Conservation (phyloP, 2,113 vertebrate species). For the Platichthys stellatus region DNA sequence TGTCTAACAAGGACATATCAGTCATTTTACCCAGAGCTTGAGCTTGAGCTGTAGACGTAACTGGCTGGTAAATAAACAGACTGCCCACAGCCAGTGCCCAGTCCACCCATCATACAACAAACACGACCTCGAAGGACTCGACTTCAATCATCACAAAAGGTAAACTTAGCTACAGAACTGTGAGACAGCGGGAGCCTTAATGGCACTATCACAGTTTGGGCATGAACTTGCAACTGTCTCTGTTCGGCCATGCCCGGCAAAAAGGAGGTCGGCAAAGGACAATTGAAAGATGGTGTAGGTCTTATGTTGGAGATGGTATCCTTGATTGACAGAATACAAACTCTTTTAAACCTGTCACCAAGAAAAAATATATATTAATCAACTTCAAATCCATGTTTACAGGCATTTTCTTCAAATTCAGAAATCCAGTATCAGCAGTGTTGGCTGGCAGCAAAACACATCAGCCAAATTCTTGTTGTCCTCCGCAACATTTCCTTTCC, state of each 20-base stretch:
- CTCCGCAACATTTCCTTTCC: neutral
- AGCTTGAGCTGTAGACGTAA: conserved; percentile 42
- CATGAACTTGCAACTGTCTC: neutral
- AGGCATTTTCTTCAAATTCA: neutral
- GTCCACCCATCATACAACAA: conserved; percentile 35
- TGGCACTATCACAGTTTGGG: neutral
- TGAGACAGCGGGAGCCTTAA: neutral
- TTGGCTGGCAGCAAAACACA: no score
- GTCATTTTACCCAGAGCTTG: conserved; percentile 13
- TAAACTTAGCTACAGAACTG: neutral
- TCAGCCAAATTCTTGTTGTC: neutral
- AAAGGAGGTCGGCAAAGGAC: neutral
- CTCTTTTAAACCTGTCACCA: no score
- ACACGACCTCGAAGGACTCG: conserved; percentile 6
- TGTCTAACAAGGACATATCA: conserved; percentile 30
- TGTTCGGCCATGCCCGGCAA: neutral
- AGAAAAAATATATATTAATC: no score
- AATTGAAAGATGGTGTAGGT: neutral
- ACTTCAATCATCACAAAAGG: neutral
- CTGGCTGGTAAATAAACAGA: conserved; percentile 41
- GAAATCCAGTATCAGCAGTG: neutral
- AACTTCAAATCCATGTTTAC: neutral
- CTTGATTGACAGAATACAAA: neutral
- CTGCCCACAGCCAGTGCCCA: conserved; percentile 33
- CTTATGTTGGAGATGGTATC: neutral